phyloP scores from a whole-genome alignment of 2,113 vertebrate genomes.

The Bolborhynchus lineola region DNA sequence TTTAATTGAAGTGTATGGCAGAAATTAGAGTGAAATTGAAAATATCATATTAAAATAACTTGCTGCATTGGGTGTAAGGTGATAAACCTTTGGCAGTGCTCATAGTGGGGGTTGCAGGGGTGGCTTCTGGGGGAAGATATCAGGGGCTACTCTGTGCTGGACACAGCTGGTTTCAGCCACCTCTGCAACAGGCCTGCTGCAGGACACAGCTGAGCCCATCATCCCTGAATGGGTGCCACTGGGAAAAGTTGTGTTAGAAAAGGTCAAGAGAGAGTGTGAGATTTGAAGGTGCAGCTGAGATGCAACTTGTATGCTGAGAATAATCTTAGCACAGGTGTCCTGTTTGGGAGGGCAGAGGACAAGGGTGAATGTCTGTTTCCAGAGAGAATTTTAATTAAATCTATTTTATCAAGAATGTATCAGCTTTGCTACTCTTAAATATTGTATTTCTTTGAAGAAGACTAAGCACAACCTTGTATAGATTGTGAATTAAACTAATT shows the following conservation, averaged over 20 bases:
- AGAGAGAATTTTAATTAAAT: neutral
- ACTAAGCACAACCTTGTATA: neutral
- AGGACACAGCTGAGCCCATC: neutral
- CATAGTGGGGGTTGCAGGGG: neutral
- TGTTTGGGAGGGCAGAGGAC: neutral
- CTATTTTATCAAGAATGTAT: neutral
- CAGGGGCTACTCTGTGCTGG: neutral
- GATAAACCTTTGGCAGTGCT: neutral
- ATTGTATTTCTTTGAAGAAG: neutral
- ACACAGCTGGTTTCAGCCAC: neutral
- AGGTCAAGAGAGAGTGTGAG: neutral
- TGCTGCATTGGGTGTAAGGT: neutral
- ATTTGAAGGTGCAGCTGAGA: neutral
- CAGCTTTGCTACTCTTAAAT: neutral
- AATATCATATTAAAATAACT: neutral
- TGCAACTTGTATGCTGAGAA: neutral
- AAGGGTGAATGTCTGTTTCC: neutral
- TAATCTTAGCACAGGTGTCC: neutral
- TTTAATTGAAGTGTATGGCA: neutral
- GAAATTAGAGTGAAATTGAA: neutral
- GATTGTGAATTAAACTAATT: neutral
- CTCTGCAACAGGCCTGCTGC: neutral
- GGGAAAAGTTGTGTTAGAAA: neutral
- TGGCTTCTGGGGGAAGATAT: neutral
- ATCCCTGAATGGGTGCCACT: neutral